phyloP scores from a whole-genome alignment of 2,797 vertebrate species.

The Alosa sapidissima region DNA sequence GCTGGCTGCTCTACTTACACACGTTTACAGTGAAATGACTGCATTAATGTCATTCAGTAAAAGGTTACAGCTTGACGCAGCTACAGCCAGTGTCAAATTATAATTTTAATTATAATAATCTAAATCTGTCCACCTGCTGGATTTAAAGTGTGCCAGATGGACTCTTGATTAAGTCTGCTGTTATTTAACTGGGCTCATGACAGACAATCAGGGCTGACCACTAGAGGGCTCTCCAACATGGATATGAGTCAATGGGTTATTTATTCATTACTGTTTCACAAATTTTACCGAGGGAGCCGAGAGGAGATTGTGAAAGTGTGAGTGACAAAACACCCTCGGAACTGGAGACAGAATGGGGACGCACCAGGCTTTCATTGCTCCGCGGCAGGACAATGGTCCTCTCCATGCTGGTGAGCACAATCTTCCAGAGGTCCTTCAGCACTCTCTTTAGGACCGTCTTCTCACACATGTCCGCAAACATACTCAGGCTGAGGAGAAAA shows the following conservation, averaged over 20 bases:
- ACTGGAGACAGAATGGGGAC: constrained; percentile 26
- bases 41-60: background rate
- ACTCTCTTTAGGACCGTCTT: constrained; percentile 95
- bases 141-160: background rate
- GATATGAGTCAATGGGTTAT: background rate
- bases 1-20: background rate
- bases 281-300: background rate
- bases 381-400: constrained; percentile 90
- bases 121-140: background rate
- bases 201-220: constrained; percentile 8
- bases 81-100: background rate
- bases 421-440: constrained; percentile 94
- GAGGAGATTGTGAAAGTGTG: background rate
- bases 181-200: background rate
- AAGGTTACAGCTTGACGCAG: background rate
- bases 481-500: constrained; percentile 78
- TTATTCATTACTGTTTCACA: no score
- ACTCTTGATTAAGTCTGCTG: background rate
- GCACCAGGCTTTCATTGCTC: constrained; percentile 90
- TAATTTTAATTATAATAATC: background rate
- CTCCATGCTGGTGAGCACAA: constrained; percentile 93
- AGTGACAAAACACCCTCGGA: background rate
- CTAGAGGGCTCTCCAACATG: constrained; percentile 29
- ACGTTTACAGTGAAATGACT: background rate
- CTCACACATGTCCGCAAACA: constrained; percentile 92